phyloP scores from a whole-genome alignment of 1,140 invertebrate species.

The Teleogryllus occipitalis region DNA sequence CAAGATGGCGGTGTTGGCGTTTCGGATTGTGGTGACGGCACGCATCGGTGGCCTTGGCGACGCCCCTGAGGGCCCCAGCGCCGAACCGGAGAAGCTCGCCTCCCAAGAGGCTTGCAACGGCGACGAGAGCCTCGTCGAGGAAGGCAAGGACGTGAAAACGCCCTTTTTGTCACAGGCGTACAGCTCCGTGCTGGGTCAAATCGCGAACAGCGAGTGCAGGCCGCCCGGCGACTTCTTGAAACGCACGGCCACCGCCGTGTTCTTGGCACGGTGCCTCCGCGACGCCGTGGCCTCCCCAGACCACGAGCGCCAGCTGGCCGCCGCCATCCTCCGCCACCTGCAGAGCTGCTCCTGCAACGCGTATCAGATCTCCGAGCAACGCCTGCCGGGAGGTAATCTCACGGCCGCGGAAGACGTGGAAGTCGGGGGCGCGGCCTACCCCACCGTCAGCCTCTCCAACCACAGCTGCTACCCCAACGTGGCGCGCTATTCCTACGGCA shows the following conservation, averaged over 20 bases:
- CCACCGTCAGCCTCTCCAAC: slow-evolving; percentile 53
- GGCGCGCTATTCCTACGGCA: slow-evolving; percentile 42
- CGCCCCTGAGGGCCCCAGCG: slow-evolving; percentile 19
- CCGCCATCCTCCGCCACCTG: slow-evolving; percentile 43
- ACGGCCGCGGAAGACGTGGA: slow-evolving; percentile 36
- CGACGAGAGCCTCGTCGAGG: slow-evolving; percentile 14
- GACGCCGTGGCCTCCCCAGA: slow-evolving; percentile 26
- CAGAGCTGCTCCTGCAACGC: slow-evolving; percentile 55
- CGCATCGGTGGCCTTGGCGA: slow-evolving; percentile 27
- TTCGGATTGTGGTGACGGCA: slow-evolving; percentile 40
- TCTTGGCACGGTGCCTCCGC: slow-evolving; percentile 43
- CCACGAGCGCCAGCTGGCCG: slow-evolving; percentile 32
- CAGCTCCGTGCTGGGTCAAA: slow-evolving; percentile 36
- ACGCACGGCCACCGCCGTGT: slow-evolving; percentile 43
- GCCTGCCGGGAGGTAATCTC: slow-evolving; percentile 33
- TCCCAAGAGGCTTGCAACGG: not conserved
- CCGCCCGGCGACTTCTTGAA: slow-evolving; percentile 42
- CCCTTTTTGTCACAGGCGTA: slow-evolving; percentile 35
- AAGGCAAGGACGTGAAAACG: slow-evolving; percentile 24
- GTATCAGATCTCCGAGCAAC: slow-evolving; percentile 51
- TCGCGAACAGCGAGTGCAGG: slow-evolving; percentile 39
- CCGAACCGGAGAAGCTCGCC: not conserved
- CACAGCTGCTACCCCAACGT: slow-evolving; percentile 51
- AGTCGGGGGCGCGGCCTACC: slow-evolving; percentile 51
- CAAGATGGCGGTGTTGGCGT: slow-evolving; percentile 41